Conservation (phyloP, 2,888 invertebrate genomes). For the Xanthorhoe spadicearia region DNA sequence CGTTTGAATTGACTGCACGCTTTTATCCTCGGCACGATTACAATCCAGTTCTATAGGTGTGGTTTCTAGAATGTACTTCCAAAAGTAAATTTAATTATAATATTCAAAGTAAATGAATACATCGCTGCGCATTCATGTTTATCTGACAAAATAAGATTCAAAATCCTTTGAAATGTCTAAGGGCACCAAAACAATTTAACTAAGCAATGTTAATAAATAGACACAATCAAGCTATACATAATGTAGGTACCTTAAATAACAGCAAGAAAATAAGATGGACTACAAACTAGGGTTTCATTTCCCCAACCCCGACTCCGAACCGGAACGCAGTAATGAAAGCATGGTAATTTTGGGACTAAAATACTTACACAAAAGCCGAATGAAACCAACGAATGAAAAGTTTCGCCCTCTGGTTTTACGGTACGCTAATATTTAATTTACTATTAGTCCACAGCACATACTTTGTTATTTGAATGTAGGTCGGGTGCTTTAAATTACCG, state of each 20-base stretch:
- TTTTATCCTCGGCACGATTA: slow-evolving; percentile 1
- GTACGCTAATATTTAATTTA: slow-evolving; percentile 5
- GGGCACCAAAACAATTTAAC: neutral
- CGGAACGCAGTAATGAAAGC: slow-evolving; percentile 21
- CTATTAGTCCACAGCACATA: slow-evolving; percentile 7
- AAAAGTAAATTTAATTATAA: neutral
- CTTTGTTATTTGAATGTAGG: slow-evolving; percentile 27
- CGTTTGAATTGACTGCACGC: slow-evolving; percentile 17
- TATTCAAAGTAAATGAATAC: no score
- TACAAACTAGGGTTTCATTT: slow-evolving; percentile 17
- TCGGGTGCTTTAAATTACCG: slow-evolving; percentile 41
- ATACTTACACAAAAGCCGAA: slow-evolving; percentile 17
- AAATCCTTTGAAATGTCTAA: no score
- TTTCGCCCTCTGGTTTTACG: neutral
- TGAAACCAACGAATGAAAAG: slow-evolving; percentile 8
- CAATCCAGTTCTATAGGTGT: neutral
- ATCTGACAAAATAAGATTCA: no score
- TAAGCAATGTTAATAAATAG: neutral
- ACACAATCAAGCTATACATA: neutral
- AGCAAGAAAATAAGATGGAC: slow-evolving; percentile 27
- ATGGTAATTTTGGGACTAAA: slow-evolving; percentile 16
- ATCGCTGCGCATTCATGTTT: neutral
- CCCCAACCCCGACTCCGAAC: slow-evolving; percentile 10
- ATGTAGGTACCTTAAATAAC: slow-evolving; percentile 8
- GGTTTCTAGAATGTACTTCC: neutral